Conservation (phyloP, 1,140 invertebrate species). For the Phenacoccus solenopsis region DNA sequence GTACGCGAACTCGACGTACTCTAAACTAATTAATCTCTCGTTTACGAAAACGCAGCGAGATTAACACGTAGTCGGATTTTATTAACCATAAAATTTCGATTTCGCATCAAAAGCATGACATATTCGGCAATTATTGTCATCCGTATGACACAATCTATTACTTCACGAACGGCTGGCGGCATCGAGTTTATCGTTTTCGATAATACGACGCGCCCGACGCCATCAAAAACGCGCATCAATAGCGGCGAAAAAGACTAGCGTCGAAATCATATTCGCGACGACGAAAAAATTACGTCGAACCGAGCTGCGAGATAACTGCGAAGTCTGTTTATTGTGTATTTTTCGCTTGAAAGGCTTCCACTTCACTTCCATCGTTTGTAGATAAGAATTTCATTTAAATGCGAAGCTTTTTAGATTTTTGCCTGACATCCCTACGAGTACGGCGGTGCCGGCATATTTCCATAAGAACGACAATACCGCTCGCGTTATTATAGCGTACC, state of each 20-base stretch:
- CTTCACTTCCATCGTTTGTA: neutral
- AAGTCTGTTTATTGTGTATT: neutral
- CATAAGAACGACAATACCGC: neutral
- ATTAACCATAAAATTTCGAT: too few relatives aligned
- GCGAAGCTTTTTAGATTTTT: constrained; percentile 11
- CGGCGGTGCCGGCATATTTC: neutral
- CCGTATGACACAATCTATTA: too few relatives aligned
- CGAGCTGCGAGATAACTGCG: neutral
- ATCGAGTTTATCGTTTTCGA: neutral
- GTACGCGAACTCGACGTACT: too few relatives aligned
- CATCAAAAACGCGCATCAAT: too few relatives aligned
- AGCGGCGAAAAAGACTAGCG: too few relatives aligned
- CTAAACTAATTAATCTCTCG: neutral
- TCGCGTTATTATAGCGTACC: neutral
- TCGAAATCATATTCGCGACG: neutral
- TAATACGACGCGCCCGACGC: neutral
- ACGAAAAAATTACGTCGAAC: neutral
- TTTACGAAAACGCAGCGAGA: neutral
- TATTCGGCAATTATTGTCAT: too few relatives aligned
- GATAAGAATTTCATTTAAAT: constrained; percentile 14
- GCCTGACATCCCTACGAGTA: neutral
- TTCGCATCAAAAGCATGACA: too few relatives aligned
- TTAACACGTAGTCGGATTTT: too few relatives aligned
- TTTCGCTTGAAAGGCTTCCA: neutral
- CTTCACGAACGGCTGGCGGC: too few relatives aligned